Percentiles rank a stretch among this genome's conserved stretches.
Evolutionary conservation across 2,888 invertebrate genomes (phyloP).

Genomic region (Allolobophora icterica): DNA sequence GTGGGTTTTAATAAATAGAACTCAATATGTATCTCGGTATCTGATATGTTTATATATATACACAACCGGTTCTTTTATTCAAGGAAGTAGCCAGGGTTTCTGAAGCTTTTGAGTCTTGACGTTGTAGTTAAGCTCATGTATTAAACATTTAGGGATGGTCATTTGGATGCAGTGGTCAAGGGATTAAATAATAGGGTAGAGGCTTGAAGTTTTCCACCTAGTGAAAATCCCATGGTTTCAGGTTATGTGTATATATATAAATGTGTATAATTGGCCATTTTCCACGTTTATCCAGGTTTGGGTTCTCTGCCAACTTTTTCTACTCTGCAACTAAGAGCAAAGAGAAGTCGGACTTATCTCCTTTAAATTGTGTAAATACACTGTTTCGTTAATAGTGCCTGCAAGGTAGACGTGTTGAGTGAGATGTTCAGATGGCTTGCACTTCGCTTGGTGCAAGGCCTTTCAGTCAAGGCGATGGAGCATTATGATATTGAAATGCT

Average conservation of each 20-base stretch:
- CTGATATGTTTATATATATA: background rate
- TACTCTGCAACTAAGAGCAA: background rate
- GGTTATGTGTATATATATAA: background rate
- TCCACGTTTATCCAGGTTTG: background rate
- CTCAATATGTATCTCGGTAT: background rate
- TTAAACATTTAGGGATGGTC: too few species aligned
- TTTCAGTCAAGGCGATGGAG: background rate
- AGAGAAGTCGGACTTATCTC: background rate
- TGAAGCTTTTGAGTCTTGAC: too few species aligned
- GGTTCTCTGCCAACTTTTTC: background rate
- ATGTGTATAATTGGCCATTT: background rate
- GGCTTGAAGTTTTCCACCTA: background rate
- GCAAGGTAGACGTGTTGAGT: too few species aligned
- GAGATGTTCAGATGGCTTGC: background rate
- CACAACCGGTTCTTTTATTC: background rate
- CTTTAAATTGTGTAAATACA: constrained; percentile 17
- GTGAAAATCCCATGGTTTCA: constrained; percentile 7
- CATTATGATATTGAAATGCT: background rate
- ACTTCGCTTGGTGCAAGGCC: background rate
- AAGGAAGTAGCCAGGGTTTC: background rate
- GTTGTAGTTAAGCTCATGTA: too few species aligned
- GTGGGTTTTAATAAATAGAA: background rate
- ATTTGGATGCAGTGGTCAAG: too few species aligned
- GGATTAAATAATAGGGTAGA: too few species aligned
- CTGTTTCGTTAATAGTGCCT: background rate